Evolutionary conservation across 2,888 invertebrate genomes (phyloP).

Genomic region (Tanypteryx hageni): DNA sequence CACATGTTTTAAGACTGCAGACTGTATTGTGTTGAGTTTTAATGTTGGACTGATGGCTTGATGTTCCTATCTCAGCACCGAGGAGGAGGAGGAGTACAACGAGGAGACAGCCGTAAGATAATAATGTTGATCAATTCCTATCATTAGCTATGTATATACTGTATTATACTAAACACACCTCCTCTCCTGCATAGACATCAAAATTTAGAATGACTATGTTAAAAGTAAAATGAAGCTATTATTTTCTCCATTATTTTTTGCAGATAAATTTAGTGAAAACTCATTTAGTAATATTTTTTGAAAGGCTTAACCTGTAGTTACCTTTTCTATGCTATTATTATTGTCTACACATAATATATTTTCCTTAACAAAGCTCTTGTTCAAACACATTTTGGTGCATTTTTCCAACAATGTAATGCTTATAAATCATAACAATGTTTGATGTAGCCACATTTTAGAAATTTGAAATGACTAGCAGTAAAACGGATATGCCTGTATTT

Average conservation of each 20-base stretch:
- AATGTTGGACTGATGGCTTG: conserved; percentile 59
- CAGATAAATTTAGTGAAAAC: background rate
- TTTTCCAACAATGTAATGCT: too few species aligned
- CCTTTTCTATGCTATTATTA: background rate
- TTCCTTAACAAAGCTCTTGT: too few species aligned
- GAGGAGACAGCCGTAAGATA: conserved; percentile 63
- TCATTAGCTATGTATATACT: background rate
- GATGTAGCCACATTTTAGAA: too few species aligned
- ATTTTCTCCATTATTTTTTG: background rate
- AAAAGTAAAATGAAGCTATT: background rate
- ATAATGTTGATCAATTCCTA: background rate
- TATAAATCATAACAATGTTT: too few species aligned
- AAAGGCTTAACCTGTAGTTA: background rate
- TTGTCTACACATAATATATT: too few species aligned
- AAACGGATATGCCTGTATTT: too few species aligned
- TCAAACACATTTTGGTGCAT: too few species aligned
- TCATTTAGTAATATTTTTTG: background rate
- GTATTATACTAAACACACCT: background rate
- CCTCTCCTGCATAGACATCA: background rate
- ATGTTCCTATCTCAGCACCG: conserved; percentile 63
- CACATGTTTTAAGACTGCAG: conserved; percentile 54
- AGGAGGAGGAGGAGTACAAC: conserved; percentile 62
- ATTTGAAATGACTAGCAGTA: too few species aligned
- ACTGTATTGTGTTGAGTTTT: conserved; percentile 44
- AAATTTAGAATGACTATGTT: background rate